Percentiles rank a stretch among this genome's conserved stretches.
Evolutionary conservation across 2,888 invertebrate genomes (phyloP).

Genomic region (Branchipolynoe longqiensis): DNA sequence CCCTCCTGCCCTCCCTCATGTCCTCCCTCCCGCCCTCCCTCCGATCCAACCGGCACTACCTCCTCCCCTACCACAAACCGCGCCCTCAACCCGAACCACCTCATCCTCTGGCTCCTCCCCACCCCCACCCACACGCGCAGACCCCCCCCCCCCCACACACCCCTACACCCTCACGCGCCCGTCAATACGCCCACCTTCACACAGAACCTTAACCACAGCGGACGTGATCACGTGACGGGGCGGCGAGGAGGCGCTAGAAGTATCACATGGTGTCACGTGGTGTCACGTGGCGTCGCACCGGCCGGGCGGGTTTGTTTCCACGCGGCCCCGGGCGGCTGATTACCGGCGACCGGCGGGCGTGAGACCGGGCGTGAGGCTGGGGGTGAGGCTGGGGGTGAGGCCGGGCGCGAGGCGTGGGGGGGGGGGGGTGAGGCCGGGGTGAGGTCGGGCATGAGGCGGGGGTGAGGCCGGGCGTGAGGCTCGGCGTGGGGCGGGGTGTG

Average conservation of each 20-base stretch:
- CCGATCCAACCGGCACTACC: too few species aligned
- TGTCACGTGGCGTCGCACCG: not conserved
- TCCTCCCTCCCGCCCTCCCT: not conserved
- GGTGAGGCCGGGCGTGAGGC: not conserved
- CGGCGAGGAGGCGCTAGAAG: not conserved
- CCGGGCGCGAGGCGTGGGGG: not conserved
- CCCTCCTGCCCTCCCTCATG: not conserved
- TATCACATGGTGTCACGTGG: constrained; percentile 9
- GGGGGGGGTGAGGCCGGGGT: not conserved
- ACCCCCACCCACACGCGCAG: not conserved
- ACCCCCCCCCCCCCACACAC: not conserved
- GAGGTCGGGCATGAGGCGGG: not conserved
- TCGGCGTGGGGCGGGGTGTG: too few species aligned
- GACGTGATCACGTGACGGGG: constrained; percentile 19
- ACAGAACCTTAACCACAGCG: constrained; percentile 15
- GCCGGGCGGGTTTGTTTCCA: constrained; percentile 21
- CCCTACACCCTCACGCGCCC: not conserved
- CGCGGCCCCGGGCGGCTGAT: constrained; percentile 29
- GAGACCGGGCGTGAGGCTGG: not conserved
- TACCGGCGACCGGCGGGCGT: constrained; percentile 18
- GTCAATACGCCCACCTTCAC: too few species aligned
- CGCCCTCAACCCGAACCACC: not conserved
- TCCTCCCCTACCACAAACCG: not conserved
- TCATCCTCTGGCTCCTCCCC: not conserved
- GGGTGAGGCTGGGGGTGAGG: not conserved